Conservation (phyloP, 2,113 vertebrate genomes). For the Cygnus atratus region DNA sequence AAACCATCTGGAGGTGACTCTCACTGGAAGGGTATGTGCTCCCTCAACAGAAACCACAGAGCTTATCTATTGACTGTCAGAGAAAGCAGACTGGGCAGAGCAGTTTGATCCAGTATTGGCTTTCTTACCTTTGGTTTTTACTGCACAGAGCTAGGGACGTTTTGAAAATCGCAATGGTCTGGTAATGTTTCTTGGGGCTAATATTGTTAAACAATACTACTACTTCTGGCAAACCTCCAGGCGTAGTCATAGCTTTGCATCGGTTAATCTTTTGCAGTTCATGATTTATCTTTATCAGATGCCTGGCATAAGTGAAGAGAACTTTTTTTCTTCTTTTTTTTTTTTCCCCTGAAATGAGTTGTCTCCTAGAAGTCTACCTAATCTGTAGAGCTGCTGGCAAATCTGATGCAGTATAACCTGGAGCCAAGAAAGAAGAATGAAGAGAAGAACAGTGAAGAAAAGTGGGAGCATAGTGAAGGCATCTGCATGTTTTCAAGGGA, state of each 20-base stretch:
- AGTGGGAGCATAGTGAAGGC: background rate
- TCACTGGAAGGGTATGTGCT: background rate
- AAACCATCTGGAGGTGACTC: slow-evolving; percentile 40
- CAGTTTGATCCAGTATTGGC: background rate
- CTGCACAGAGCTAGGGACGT: background rate
- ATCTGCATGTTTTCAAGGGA: background rate
- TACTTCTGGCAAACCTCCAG: background rate
- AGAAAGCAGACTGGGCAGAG: background rate
- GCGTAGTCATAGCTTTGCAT: background rate
- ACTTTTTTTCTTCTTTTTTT: background rate
- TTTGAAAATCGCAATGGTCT: background rate
- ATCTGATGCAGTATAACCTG: background rate
- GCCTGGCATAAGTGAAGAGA: background rate
- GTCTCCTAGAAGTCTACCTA: background rate
- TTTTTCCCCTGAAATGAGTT: background rate
- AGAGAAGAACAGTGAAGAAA: background rate
- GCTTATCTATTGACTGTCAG: background rate
- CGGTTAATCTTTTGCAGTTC: background rate
- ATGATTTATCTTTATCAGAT: background rate
- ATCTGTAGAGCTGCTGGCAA: background rate
- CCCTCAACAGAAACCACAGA: background rate
- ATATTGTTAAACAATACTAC: background rate
- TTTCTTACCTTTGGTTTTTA: background rate
- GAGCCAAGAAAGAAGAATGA: background rate
- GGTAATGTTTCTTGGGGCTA: background rate